Evolutionary conservation across 2,797 vertebrate species (phyloP).

Genomic region (Fistularia commersonii): DNA sequence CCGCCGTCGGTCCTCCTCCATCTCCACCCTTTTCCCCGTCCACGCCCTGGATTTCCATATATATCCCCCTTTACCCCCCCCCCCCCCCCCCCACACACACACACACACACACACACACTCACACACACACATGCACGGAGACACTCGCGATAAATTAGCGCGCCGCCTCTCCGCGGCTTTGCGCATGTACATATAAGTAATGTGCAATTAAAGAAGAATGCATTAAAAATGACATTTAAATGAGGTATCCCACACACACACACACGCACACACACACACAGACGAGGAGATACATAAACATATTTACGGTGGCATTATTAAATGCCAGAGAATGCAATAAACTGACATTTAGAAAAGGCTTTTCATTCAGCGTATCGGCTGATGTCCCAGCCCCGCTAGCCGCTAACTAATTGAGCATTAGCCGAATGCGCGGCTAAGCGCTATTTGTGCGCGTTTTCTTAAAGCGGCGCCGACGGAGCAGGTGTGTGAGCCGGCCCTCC

Average conservation of each 20-base stretch:
- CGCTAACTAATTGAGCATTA: conserved; percentile 15
- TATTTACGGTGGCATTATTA: conserved; percentile 28
- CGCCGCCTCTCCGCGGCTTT: too few species aligned
- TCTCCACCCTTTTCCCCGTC: conserved; percentile 14
- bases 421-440: conserved; percentile 11
- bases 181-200: too few species aligned
- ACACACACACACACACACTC: conserved; percentile 9
- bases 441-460: conserved; percentile 26
- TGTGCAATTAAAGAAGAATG: too few species aligned
- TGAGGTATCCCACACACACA: conserved; percentile 11
- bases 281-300: not conserved
- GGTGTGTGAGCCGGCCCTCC: not conserved
- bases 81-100: not conserved
- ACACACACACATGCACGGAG: too few species aligned
- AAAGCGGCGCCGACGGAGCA: conserved; percentile 3
- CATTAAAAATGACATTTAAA: too few species aligned
- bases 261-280: conserved; percentile 12
- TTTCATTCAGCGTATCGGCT: conserved; percentile 24
- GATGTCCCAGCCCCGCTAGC: conserved; percentile 14
- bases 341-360: conserved; percentile 37
- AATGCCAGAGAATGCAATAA: conserved; percentile 33
- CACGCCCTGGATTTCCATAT: conserved; percentile 19
- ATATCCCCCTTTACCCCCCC: not conserved
- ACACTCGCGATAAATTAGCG: too few species aligned
- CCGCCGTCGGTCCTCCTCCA: not conserved